Evolutionary conservation across 2,888 invertebrate genomes (phyloP).

Genomic region (Abscondita cerata): DNA sequence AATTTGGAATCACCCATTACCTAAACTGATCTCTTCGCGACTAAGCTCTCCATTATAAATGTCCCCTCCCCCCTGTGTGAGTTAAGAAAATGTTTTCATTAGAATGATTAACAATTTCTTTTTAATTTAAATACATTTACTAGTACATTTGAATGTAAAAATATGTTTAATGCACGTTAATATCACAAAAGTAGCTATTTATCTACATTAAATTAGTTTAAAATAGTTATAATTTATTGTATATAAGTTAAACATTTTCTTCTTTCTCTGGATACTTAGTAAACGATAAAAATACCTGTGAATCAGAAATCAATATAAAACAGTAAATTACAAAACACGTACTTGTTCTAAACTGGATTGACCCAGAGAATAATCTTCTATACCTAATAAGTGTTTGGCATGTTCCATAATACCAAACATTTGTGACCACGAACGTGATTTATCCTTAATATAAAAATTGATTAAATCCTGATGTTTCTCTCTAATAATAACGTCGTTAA

Average conservation of each 20-base stretch:
- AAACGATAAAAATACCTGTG: constrained; percentile 70
- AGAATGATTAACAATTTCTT: too few relatives aligned
- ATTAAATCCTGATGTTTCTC: constrained; percentile 76
- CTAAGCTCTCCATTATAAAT: too few relatives aligned
- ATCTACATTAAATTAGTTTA: too few relatives aligned
- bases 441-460: constrained; percentile 72
- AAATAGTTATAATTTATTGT: too few relatives aligned
- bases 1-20: too few relatives aligned
- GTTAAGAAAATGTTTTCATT: too few relatives aligned
- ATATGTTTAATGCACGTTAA: too few relatives aligned
- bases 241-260: constrained; percentile 8
- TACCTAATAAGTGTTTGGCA: constrained; percentile 55
- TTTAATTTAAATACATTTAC: too few relatives aligned
- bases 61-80: too few relatives aligned
- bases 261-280: constrained; percentile 64
- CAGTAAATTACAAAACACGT: neutral
- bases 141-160: too few relatives aligned
- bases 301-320: constrained; percentile 23
- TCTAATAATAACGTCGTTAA: constrained; percentile 57
- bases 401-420: constrained; percentile 81
- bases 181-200: too few relatives aligned
- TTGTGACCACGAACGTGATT: constrained; percentile 70
- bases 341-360: constrained; percentile 83
- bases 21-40: too few relatives aligned
- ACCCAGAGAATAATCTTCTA: constrained; percentile 83